Base-by-base conservation (phyloP, 2,113 vertebrate species). In the Blennius ocellaris region DNA sequence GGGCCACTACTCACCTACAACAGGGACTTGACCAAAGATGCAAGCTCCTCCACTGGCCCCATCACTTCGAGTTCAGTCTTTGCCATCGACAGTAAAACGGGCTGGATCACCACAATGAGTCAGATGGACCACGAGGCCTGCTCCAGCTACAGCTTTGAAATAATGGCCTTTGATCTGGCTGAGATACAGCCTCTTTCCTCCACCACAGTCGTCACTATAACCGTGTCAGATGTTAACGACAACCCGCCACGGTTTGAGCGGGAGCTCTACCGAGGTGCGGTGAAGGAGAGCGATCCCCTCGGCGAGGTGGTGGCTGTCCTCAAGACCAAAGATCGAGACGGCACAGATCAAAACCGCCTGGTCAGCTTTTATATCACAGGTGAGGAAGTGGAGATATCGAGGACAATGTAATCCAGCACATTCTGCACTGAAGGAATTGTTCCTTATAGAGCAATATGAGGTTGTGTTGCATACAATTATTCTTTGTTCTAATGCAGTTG, bases 301-400 rank as follows among this genome's bases (percentile, higher is more conserved):
- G 98, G 97, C 0, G 97, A 98, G 78, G 96, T 99, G 50, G 96
- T 99, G 21, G 96, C 96, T 0, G 90, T 97, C 7, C 94, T 99
- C 39, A 97, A 95, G 89, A 98, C 96, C 5, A 92, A 85, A 92
- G 98, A 99, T 80, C 92, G 87, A 78, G 98, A 99, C 54, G 96
- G 95, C 0, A 95, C 95, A 0, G 96, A 96, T 76, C 86, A 96
- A 40, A 99, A 99, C 87, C 95, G 95, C 14, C 96, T 97, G 79
- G 95, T 98, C 91, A 98, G 94, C 95, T 96, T 96, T 87, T 95
- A 97, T 86, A 98, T 99, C 74, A 97, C 97, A 76, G 98, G 97
- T 96, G 84, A 90, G 72, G 5, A 75, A 49, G 40, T 43, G 0
- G 15, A 55, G 12, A 38, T 30, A 41, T 6, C 17, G 6, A 36